A percentile compares a stretch with the other conserved stretches of the same genome.
Evolutionary conservation across 2,888 invertebrate species (phyloP).

Genomic region (Pomacea canaliculata): DNA sequence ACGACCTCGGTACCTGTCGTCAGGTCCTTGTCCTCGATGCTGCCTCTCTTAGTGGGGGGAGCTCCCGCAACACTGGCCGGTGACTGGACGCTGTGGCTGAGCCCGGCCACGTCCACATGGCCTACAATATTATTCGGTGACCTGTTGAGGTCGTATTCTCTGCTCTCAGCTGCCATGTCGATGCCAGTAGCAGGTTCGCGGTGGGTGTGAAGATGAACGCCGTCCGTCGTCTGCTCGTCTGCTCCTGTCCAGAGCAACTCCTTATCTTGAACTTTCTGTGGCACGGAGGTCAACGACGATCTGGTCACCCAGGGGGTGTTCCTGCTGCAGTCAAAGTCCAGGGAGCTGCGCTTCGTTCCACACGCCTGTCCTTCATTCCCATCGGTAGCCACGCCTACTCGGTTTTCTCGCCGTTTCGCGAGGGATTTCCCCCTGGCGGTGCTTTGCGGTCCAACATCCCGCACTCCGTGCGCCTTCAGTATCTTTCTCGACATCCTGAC

Average conservation of each 20-base stretch:
- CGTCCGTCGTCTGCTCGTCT: not conserved
- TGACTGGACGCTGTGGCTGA: too few relatives aligned
- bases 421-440: not conserved
- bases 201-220: not conserved
- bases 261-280: not conserved
- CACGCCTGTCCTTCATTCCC: not conserved
- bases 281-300: too few relatives aligned
- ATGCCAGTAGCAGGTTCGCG: not conserved
- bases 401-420: not conserved
- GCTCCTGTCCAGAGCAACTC: not conserved
- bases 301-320: not conserved
- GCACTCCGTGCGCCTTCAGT: slow-evolving; percentile 8
- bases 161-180: not conserved
- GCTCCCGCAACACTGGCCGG: too few relatives aligned
- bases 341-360: not conserved
- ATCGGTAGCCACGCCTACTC: not conserved
- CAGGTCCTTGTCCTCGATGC: too few relatives aligned
- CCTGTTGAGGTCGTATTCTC: too few relatives aligned
- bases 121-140: too few relatives aligned
- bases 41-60: too few relatives aligned
- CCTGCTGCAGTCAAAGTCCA: not conserved
- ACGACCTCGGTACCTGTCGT: too few relatives aligned
- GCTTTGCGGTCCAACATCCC: not conserved
- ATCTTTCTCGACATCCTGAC: slow-evolving; percentile 10
- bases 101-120: too few relatives aligned